Conservation (phyloP, 1,140 invertebrate genomes). For the Formica exsecta region DNA sequence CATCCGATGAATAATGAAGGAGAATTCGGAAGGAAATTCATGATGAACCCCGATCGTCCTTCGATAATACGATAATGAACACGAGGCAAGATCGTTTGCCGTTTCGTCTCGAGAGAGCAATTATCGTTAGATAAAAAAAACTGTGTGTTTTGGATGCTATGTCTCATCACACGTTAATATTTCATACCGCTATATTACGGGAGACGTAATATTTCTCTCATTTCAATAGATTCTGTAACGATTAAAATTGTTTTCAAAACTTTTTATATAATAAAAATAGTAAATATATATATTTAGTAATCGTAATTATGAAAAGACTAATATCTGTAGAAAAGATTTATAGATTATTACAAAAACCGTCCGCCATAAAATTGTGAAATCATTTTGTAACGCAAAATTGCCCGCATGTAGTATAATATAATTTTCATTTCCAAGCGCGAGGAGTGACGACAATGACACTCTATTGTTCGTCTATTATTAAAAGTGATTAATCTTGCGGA, state of each 20-base stretch:
- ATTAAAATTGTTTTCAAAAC: background rate
- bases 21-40: slow-evolving; percentile 41
- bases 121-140: background rate
- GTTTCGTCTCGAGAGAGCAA: background rate
- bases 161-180: background rate
- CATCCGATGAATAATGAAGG: slow-evolving; percentile 68
- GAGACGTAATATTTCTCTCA: background rate
- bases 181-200: background rate
- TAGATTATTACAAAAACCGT: background rate
- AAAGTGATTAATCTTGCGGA: slow-evolving; percentile 48
- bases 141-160: background rate
- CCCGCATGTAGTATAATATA: background rate
- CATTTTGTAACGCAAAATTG: background rate
- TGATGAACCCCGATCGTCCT: slow-evolving; percentile 20
- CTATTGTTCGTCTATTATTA: slow-evolving; percentile 36
- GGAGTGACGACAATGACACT: background rate
- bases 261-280: background rate
- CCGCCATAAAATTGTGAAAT: background rate
- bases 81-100: slow-evolving; percentile 43
- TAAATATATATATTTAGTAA: background rate
- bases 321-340: background rate
- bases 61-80: background rate
- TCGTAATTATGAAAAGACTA: background rate
- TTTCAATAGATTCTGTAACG: background rate
- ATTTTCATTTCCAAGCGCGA: slow-evolving; percentile 6